Evolutionary conservation across 1,140 invertebrate species (phyloP).

Genomic region (Ceratoteleas bidentatus): DNA sequence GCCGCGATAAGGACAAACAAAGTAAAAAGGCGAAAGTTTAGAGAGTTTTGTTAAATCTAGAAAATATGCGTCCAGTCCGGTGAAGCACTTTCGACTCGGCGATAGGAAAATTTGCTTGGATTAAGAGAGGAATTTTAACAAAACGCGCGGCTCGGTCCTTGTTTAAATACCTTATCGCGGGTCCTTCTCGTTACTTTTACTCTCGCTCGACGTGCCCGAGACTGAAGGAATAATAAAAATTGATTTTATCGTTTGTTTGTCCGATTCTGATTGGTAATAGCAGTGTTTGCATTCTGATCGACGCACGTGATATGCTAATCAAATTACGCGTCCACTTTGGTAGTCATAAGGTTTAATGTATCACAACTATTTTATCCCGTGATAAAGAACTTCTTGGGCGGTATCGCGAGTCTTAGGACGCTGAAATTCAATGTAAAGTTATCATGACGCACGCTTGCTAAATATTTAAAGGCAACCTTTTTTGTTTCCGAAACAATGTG

Average conservation of each 20-base stretch:
- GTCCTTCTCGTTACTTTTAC: constrained; percentile 7
- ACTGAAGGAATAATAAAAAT: background rate
- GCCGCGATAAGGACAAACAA: constrained; percentile 22
- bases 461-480: background rate
- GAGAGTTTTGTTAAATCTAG: constrained; percentile 21
- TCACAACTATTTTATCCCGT: background rate
- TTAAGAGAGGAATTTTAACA: constrained; percentile 17
- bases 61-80: constrained; percentile 13
- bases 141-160: constrained; percentile 7
- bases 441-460: background rate
- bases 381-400: background rate
- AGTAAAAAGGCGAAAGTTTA: constrained; percentile 18
- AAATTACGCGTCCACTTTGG: background rate
- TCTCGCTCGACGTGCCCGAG: background rate
- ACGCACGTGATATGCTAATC: background rate
- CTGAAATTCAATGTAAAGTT: background rate
- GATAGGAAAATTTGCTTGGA: constrained; percentile 4
- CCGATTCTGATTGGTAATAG: background rate
- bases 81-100: constrained; percentile 14
- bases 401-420: background rate
- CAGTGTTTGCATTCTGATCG: background rate
- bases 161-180: constrained; percentile 10
- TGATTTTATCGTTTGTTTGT: background rate
- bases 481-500: background rate
- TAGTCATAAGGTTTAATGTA: background rate